Conservation (phyloP, 1,140 invertebrate genomes). For the Bombus haemorrhoidalis region DNA sequence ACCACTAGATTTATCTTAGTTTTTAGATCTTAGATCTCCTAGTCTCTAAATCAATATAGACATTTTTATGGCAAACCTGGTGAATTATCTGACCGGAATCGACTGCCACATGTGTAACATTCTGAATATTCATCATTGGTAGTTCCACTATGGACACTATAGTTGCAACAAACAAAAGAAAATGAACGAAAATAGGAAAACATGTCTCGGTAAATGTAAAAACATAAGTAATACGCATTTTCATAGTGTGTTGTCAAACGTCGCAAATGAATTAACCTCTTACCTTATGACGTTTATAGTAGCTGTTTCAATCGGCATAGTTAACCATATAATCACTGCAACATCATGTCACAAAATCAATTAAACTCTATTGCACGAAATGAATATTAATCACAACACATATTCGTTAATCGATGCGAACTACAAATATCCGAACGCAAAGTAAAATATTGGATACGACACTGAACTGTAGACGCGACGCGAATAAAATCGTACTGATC, state of each 20-base stretch:
- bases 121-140: not conserved
- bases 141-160: not conserved
- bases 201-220: not conserved
- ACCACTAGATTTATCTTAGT: not conserved
- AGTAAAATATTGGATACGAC: not conserved
- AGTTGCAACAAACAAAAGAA: not conserved
- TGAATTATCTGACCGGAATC: not conserved
- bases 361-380: not conserved
- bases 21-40: not conserved
- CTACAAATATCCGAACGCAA: not conserved
- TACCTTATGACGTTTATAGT: not conserved
- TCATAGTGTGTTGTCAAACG: not conserved
- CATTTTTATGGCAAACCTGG: not conserved
- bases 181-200: not conserved
- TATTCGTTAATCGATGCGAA: not conserved
- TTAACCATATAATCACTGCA: not conserved
- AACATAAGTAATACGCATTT: not conserved
- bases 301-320: not conserved
- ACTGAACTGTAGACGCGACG: not conserved
- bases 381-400: not conserved
- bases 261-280: not conserved
- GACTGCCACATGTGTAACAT: not conserved
- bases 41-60: not conserved
- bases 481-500: not conserved
- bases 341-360: not conserved